Percentiles rank a stretch among this genome's conserved stretches.
Evolutionary conservation across 2,888 invertebrate species (phyloP).

Genomic region (Trachelus iudaicus): DNA sequence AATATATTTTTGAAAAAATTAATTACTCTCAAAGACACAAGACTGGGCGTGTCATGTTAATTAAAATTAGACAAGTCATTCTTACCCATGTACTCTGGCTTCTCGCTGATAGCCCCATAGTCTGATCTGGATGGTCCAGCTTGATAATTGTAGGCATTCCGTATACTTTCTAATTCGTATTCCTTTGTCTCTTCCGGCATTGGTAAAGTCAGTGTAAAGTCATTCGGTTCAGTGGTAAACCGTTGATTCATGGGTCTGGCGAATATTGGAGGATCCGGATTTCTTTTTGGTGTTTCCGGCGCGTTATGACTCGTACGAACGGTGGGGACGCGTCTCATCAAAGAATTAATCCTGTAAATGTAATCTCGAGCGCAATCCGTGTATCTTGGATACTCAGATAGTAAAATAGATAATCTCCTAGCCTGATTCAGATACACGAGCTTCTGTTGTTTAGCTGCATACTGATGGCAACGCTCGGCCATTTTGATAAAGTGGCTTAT

Average conservation of each 20-base stretch:
- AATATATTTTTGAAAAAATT: neutral
- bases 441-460: slow-evolving; percentile 73
- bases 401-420: slow-evolving; percentile 72
- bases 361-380: slow-evolving; percentile 70
- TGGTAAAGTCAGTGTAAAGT: neutral
- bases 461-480: slow-evolving; percentile 73
- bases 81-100: neutral
- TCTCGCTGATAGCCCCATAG: neutral
- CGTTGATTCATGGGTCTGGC: slow-evolving; percentile 41
- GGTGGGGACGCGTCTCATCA: slow-evolving; percentile 31
- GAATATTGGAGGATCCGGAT: slow-evolving; percentile 44
- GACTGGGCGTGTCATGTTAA: neutral
- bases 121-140: neutral
- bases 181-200: slow-evolving; percentile 20
- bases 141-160: neutral
- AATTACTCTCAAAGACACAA: neutral
- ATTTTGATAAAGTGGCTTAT: slow-evolving; percentile 79
- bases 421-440: slow-evolving; percentile 78
- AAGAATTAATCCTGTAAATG: slow-evolving; percentile 67
- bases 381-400: slow-evolving; percentile 71
- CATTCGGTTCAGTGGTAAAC: slow-evolving; percentile 24
- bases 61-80: neutral
- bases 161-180: slow-evolving; percentile 12
- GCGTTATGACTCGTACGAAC: slow-evolving; percentile 7
- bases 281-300: slow-evolving; percentile 53